These are phyloP conservation scores for Scaptomyza pallida DNA, from an alignment of 1,140 invertebrate genomes.

Conservation along the genomic window DNA sequence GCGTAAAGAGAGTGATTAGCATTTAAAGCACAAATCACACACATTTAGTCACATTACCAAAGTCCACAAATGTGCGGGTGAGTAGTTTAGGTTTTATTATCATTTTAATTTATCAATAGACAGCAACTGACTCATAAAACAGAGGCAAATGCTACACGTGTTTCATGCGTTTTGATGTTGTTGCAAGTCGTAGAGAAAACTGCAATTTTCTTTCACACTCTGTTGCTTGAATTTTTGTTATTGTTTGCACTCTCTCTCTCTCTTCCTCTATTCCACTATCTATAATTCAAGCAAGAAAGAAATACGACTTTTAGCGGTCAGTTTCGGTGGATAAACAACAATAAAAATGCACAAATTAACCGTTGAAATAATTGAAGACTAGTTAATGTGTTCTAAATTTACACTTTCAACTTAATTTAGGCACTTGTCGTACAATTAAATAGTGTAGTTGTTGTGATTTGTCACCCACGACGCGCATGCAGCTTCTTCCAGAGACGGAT, in stretches of 20 bases:
- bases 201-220: conserved; percentile 16
- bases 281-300: conserved; percentile 45
- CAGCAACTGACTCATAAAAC: conserved; percentile 25
- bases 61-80: conserved; percentile 31
- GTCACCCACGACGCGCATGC: conserved; percentile 47
- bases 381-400: conserved; percentile 2
- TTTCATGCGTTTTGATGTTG: conserved; percentile 16
- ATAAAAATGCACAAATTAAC: conserved; percentile 10
- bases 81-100: conserved; percentile 20
- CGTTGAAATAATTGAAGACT: conserved; percentile 2
- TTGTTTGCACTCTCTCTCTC: conserved; percentile 4
- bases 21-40: background rate
- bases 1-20: conserved; percentile 3
- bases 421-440: conserved; percentile 39
- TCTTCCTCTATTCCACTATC: background rate
- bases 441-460: conserved; percentile 21
- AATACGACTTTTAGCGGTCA: conserved; percentile 35
- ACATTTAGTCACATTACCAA: conserved; percentile 40
- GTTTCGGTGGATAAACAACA: conserved; percentile 19
- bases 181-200: conserved; percentile 14
- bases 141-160: conserved; percentile 30
- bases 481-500: conserved; percentile 35
- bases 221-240: background rate
- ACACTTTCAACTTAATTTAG: conserved; percentile 16
- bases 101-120: conserved; percentile 3